phyloP scores from a whole-genome alignment of 2,888 invertebrate genomes.

The Sesamia inferens region DNA sequence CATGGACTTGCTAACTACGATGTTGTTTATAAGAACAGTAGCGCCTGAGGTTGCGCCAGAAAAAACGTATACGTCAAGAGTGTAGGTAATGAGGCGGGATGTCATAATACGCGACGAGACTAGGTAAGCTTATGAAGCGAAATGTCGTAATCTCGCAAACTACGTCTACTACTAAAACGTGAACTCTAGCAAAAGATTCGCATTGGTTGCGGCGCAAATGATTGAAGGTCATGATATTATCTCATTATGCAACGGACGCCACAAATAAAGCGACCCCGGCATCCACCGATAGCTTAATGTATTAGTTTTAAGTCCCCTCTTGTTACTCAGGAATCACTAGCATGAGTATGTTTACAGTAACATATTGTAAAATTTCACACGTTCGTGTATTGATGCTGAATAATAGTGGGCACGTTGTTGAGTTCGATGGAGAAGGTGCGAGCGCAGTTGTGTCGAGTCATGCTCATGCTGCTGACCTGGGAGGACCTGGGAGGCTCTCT shows the following conservation, averaged over 20 bases:
- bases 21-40: constrained; percentile 13
- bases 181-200: constrained; percentile 12
- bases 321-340: constrained; percentile 35
- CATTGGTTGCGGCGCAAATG: constrained; percentile 12
- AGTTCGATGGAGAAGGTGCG: constrained; percentile 4
- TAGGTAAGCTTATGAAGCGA: neutral
- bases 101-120: too few relatives aligned
- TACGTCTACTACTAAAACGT: neutral
- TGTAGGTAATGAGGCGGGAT: too few relatives aligned
- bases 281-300: constrained; percentile 38
- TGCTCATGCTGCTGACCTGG: constrained; percentile 78
- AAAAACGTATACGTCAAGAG: neutral
- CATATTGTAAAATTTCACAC: neutral
- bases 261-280: constrained; percentile 58
- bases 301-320: constrained; percentile 47
- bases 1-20: neutral
- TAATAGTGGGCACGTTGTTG: neutral
- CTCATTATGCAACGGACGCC: constrained; percentile 45
- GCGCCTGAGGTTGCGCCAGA: constrained; percentile 1
- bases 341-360: neutral
- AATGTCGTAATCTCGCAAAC: constrained; percentile 17
- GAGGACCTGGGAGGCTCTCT: constrained; percentile 76
- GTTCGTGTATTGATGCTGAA: constrained; percentile 19
- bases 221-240: constrained; percentile 50
- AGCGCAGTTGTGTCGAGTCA: constrained; percentile 44